These are phyloP conservation scores for Sinopyrophorus schimmeli DNA, from an alignment of 2,888 invertebrate genomes.

Conservation along the genomic window DNA sequence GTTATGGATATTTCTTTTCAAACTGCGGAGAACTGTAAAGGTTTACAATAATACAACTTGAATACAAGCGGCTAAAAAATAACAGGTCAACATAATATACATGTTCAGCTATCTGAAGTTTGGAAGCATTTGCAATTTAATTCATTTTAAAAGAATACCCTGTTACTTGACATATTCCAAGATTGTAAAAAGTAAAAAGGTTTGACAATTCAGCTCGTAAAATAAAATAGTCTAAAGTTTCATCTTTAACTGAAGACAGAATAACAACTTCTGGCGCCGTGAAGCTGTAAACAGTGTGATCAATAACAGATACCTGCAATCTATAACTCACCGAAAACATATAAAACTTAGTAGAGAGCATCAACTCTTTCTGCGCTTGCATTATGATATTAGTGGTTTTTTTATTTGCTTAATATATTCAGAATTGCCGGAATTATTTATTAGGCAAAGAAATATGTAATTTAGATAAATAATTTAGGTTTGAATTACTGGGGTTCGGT, in stretches of 20 bases:
- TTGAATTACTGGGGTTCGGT: no score
- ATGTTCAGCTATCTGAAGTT: no score
- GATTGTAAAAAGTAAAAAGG: conserved; percentile 21
- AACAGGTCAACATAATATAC: conserved; percentile 1
- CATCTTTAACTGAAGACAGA: conserved; percentile 25
- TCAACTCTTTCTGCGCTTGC: conserved; percentile 11
- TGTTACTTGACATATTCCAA: conserved; percentile 14
- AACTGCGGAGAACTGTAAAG: conserved; percentile 6
- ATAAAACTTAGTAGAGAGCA: conserved; percentile 39
- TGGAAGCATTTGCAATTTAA: no score
- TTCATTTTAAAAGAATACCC: not conserved
- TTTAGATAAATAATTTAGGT: no score
- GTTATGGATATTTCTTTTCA: conserved; percentile 20
- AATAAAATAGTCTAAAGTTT: conserved; percentile 26
- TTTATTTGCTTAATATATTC: no score
- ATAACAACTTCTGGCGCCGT: conserved; percentile 42
- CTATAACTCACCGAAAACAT: conserved; percentile 46
- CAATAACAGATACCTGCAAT: conserved; percentile 48
- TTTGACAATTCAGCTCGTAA: conserved; percentile 24
- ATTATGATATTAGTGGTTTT: conserved; percentile 20
- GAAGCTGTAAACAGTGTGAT: conserved; percentile 47
- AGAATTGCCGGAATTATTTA: no score
- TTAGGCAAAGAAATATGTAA: no score
- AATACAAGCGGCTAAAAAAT: conserved; percentile 6
- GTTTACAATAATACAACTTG: conserved; percentile 9